phyloP scores from a whole-genome alignment of 2,113 vertebrate species.

The Melospiza melodia region DNA sequence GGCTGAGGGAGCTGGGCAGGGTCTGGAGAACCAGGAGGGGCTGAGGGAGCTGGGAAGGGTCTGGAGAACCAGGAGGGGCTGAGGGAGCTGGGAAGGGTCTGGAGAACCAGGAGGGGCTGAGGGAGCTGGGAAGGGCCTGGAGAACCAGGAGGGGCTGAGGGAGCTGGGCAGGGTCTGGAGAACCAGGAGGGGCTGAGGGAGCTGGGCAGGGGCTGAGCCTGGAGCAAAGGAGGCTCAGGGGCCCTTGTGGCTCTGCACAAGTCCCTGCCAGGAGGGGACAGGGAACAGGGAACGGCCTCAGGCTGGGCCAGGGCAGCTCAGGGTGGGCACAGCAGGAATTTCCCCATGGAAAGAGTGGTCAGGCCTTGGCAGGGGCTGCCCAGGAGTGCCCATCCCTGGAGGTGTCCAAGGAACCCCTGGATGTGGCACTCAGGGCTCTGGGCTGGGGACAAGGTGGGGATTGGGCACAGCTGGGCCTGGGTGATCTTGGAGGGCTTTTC shows the following conservation, averaged over 20 bases:
- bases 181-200: background rate
- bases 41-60: background rate
- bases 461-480: fast-evolving
- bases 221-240: background rate
- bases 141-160: background rate
- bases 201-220: background rate
- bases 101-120: background rate
- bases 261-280: background rate
- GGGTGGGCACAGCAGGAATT: too few relatives aligned
- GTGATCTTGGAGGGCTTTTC: background rate
- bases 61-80: too few relatives aligned
- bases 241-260: background rate
- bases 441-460: background rate
- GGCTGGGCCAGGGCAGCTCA: too few relatives aligned
- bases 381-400: background rate
- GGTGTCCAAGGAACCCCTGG: background rate
- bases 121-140: background rate
- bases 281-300: background rate
- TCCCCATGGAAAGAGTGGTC: too few relatives aligned
- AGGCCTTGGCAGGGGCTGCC: background rate
- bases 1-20: background rate
- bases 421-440: background rate
- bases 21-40: background rate
- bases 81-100: background rate
- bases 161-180: background rate